Percentiles rank a stretch among this genome's conserved stretches.
phyloP scores from a whole-genome alignment of 2,113 vertebrate genomes.

The Dascyllus trimaculatus region DNA sequence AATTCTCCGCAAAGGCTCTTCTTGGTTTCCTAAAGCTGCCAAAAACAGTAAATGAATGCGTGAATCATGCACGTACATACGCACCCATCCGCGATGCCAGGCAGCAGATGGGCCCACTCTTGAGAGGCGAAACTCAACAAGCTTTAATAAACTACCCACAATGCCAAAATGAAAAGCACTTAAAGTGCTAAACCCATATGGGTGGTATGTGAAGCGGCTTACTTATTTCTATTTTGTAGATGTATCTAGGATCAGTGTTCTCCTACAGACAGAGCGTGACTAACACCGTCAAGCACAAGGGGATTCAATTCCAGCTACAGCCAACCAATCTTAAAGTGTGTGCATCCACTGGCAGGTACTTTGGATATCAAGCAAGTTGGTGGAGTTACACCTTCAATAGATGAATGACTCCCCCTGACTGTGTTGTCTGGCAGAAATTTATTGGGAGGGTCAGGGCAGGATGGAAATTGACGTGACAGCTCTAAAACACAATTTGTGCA shows the following conservation, averaged over 20 bases:
- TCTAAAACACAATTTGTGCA: neutral
- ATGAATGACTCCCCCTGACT: neutral
- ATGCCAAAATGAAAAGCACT: slow-evolving; percentile 52
- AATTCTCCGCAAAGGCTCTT: slow-evolving; percentile 17
- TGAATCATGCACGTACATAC: slow-evolving; percentile 11
- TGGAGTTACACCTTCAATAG: slow-evolving; percentile 40
- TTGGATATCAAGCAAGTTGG: slow-evolving; percentile 35
- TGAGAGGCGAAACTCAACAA: slow-evolving; percentile 47
- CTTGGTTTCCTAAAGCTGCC: slow-evolving; percentile 36
- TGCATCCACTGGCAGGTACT: slow-evolving; percentile 25
- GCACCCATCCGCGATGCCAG: slow-evolving; percentile 43
- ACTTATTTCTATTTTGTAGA: slow-evolving; percentile 35
- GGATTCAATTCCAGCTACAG: slow-evolving; percentile 26
- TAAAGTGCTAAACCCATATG: slow-evolving; percentile 41
- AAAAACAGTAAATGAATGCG: slow-evolving; percentile 27
- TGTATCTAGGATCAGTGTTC: slow-evolving; percentile 34
- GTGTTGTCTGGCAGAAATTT: slow-evolving; percentile 9
- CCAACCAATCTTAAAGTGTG: slow-evolving; percentile 16
- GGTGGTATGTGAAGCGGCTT: slow-evolving; percentile 20
- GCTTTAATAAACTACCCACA: slow-evolving; percentile 62
- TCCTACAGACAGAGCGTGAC: slow-evolving; percentile 30
- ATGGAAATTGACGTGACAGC: neutral
- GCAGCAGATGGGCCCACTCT: slow-evolving; percentile 66
- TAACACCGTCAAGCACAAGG: neutral
- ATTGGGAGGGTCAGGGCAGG: slow-evolving; percentile 1